Percentiles rank a stretch among this genome's conserved stretches.
Evolutionary conservation across 2,888 invertebrate species (phyloP).

Genomic region (Deilephila elpenor): DNA sequence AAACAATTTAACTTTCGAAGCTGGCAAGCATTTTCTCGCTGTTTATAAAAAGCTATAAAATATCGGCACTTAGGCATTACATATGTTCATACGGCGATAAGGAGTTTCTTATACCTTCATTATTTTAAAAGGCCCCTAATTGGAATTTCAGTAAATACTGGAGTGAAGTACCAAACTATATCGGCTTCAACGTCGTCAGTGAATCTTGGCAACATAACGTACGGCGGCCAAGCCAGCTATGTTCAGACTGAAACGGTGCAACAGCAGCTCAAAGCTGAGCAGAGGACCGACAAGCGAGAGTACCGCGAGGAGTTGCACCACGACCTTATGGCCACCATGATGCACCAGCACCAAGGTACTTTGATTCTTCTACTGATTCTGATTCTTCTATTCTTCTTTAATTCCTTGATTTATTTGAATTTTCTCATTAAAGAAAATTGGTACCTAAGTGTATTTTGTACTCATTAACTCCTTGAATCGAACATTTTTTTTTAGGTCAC

Average conservation of each 20-base stretch:
- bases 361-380: background rate
- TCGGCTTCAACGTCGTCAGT: conserved; percentile 75
- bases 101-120: background rate
- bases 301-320: conserved; percentile 83
- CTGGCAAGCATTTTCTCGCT: too few relatives aligned
- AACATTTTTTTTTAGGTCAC: too few relatives aligned
- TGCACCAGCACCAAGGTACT: conserved; percentile 76
- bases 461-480: too few relatives aligned
- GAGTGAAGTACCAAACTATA: conserved; percentile 81
- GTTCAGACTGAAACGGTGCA: conserved; percentile 65
- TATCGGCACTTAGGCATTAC: too few relatives aligned
- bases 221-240: conserved; percentile 73
- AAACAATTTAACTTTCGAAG: too few relatives aligned
- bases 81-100: background rate
- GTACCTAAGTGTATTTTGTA: too few relatives aligned
- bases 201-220: conserved; percentile 74
- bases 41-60: background rate
- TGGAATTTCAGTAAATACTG: conserved; percentile 66
- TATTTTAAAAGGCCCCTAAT: background rate
- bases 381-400: too few relatives aligned
- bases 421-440: too few relatives aligned
- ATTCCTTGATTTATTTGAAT: too few relatives aligned
- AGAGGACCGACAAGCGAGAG: conserved; percentile 72
- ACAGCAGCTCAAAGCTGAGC: conserved; percentile 67
- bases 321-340: conserved; percentile 82